Base-by-base conservation (phyloP, 1,140 invertebrate species). In the Drosophila micromelanica region DNA sequence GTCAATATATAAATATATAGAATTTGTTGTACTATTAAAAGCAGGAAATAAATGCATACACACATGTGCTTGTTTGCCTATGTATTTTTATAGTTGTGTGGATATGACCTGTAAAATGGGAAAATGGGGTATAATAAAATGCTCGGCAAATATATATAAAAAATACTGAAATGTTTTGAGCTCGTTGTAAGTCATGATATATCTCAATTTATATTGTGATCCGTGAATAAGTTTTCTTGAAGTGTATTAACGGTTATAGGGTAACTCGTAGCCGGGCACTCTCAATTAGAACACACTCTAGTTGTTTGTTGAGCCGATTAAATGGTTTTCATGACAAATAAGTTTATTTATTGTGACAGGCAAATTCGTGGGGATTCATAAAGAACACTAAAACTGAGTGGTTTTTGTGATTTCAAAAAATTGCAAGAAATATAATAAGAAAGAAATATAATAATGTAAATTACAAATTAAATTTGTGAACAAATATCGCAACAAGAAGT, bases 1-100 rank as follows among this genome's bases (percentile, higher is more conserved):
- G 52, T 55, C 52, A 63, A 63, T 32, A 55, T 54, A 45, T 43
- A n/a, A n/a, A 55, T 55, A 38, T 23, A 43, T 42, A 23, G 13
- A 40, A 8, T 52, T 52, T 30, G 45, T 17, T 40, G 20, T 27
- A 15, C 37, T 27, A 27, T 55, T 20, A 55, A 45, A 43, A 30
- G 15, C 60, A 62, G 35, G 6, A 42, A 13, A 54, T 54, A 55
- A 45, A 52, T 54, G 5, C 11, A 40, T 23, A 13, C 7, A 35
- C 8, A 35, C 0, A 35, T 8, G 32, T 35, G 32, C 32, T 35
- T 35, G 32, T 35, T 2, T 35, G 0, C 8, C 0, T 35, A 35
- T 54, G 5, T 27, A 40, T 23, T 5, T 56, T 13, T 1, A 20
- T 1, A 5, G 27, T 9, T 8, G 1, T 13, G 12, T n/a, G 0